Base-by-base conservation (phyloP, 2,113 vertebrate species). In the Amblyopsis rosae region DNA sequence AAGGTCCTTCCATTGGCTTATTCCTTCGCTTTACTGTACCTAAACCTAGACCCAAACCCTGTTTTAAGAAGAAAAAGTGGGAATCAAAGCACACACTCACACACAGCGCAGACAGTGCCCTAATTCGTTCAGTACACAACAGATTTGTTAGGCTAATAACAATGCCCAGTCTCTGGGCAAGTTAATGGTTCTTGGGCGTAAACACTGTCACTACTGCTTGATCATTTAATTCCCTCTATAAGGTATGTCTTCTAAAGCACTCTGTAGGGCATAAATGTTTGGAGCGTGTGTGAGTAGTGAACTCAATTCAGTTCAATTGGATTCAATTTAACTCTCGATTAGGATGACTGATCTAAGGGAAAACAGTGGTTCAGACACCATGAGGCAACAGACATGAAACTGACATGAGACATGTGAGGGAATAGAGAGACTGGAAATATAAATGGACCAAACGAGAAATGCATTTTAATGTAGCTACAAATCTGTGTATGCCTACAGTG, bases 131-230 rank as follows among this genome's bases (percentile, higher is more conserved):
- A 41, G 35, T 41, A 1, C 35, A 6, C 7, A 54, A 60, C 64
- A 65, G 75, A 79, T 73, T 65, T 75, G 63, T 77, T 75, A 72
- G 70, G 32, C 47, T 45, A 51, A 79, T 84, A 82, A 88, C 83
- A 70, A 86, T 86, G 83, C 80, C 26, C 71, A 77, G 71, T 80
- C 66, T 32, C 56, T n/a, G 19, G 59, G 65, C 80, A 82, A 83
- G 84, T 80, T 76, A 67, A 60, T 77, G 56, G 71, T 50, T 67
- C 69, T 80, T 72, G 75, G 13, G 61, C 69, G 70, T 87, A 87
- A 88, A 85, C 83, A 82, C 75, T 80, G 80, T 84, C 82, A 76
- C 70, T 73, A 76, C 65, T 83, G 57, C 72, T 86, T 86, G 79
- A 67, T 58, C 65, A 73, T 75, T 69, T 71, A 69, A 73, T 84